These are phyloP conservation scores for Acropora yongei DNA, from an alignment of 64 coral and sea anemone genomes.

Conservation along the genomic window DNA sequence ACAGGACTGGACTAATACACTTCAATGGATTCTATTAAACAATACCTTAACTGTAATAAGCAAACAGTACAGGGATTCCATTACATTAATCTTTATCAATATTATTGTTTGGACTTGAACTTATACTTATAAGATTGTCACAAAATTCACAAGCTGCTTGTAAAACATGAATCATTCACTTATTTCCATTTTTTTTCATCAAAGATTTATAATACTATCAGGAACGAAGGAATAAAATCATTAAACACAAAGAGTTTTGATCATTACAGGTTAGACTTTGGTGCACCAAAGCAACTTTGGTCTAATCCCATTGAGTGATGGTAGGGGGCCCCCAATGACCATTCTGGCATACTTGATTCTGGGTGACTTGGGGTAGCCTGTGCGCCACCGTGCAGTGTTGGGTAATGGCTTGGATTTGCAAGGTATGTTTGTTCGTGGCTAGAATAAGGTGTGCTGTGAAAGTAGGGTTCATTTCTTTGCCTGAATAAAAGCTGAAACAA, in stretches of 20 bases:
- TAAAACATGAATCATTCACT: too few relatives aligned
- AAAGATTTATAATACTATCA: conserved; percentile 18
- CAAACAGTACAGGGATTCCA: conserved; percentile 6
- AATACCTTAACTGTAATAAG: conserved; percentile 29
- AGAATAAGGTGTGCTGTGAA: conserved; percentile 35
- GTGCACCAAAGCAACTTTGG: conserved; percentile 4
- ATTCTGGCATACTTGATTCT: conserved; percentile 22
- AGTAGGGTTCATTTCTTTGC: conserved; percentile 17
- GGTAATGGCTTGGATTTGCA: conserved; percentile 18
- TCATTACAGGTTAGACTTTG: conserved; percentile 9
- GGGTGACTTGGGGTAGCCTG: conserved; percentile 29
- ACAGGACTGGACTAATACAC: neutral
- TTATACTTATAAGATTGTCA: conserved; percentile 8
- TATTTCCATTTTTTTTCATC: neutral
- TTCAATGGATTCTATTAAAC: neutral
- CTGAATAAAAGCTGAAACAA: conserved; percentile 49
- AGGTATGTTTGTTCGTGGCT: conserved; percentile 29
- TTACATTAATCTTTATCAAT: conserved; percentile 25
- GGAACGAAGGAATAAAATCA: conserved; percentile 14
- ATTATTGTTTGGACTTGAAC: conserved; percentile 12
- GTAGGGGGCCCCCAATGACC: conserved; percentile 32
- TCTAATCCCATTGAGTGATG: conserved; percentile 15
- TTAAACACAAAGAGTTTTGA: conserved; percentile 1
- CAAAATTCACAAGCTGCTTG: too few relatives aligned
- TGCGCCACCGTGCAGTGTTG: conserved; percentile 11